Evolutionary conservation across 2,888 invertebrate genomes (phyloP).

Genomic region (Linnaemya tessellans): DNA sequence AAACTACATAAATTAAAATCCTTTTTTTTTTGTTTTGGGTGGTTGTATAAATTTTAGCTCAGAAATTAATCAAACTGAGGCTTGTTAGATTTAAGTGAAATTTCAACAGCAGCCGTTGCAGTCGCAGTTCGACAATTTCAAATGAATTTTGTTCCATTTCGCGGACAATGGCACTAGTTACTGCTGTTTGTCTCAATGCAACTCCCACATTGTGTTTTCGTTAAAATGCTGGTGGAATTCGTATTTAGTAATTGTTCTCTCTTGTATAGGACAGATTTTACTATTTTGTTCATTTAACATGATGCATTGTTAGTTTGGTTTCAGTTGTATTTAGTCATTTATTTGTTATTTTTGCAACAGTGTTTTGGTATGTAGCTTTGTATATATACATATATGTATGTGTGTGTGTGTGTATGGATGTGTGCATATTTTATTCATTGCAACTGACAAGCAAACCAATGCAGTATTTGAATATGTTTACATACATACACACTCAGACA

Average conservation of each 20-base stretch:
- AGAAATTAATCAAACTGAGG: constrained; percentile 52
- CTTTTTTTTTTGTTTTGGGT: neutral
- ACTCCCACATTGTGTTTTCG: constrained; percentile 56
- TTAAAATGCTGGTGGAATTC: constrained; percentile 52
- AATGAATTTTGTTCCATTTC: constrained; percentile 44
- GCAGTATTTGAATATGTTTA: constrained; percentile 55
- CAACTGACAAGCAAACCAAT: constrained; percentile 59
- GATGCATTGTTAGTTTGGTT: constrained; percentile 64
- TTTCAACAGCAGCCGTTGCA: constrained; percentile 1
- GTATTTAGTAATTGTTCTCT: constrained; percentile 52
- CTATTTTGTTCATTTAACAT: constrained; percentile 54
- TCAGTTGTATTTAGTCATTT: constrained; percentile 54
- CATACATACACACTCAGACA: too few species aligned
- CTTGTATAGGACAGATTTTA: constrained; percentile 25
- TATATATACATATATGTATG: constrained; percentile 22
- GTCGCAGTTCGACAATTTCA: constrained; percentile 28
- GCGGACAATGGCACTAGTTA: constrained; percentile 58
- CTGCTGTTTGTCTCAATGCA: constrained; percentile 51
- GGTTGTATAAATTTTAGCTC: constrained; percentile 24
- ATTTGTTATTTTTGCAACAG: constrained; percentile 27
- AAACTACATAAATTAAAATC: constrained; percentile 30
- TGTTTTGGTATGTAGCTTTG: neutral
- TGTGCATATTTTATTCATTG: constrained; percentile 47
- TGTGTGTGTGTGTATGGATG: constrained; percentile 3
- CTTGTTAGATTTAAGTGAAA: constrained; percentile 45